These are phyloP conservation scores for Sparidentex hasta DNA, from an alignment of 2,797 vertebrate species.

Conservation along the genomic window DNA sequence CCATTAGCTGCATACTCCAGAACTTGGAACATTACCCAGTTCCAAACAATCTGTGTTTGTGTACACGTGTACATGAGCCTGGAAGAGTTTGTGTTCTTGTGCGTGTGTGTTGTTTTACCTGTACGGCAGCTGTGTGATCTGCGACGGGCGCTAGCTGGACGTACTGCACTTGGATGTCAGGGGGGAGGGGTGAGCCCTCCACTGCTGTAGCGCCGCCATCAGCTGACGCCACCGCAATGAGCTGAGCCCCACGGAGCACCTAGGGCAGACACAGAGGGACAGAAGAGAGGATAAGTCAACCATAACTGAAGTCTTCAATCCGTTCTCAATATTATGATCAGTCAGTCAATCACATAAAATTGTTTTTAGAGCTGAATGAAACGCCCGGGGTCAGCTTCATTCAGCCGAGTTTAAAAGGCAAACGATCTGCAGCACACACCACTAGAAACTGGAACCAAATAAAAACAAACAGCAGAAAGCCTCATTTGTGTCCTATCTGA, in stretches of 20 bases:
- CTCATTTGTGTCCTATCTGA: constrained; percentile 47
- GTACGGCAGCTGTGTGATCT: constrained; percentile 89
- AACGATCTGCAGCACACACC: constrained; percentile 32
- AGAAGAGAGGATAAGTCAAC: neutral
- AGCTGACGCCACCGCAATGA: constrained; percentile 96
- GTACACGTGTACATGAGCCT: constrained; percentile 14
- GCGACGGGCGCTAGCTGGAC: constrained; percentile 95
- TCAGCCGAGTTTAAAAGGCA: constrained; percentile 25
- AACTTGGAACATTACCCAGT: constrained; percentile 26
- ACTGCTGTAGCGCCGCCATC: constrained; percentile 90
- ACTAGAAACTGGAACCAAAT: constrained; percentile 43
- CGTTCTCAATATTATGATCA: neutral
- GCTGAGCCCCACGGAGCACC: constrained; percentile 96
- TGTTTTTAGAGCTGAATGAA: constrained; percentile 9
- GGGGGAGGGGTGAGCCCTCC: constrained; percentile 92
- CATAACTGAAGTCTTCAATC: neutral
- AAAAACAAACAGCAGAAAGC: constrained; percentile 53
- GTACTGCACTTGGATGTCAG: constrained; percentile 98
- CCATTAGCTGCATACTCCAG: constrained; percentile 9
- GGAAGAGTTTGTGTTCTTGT: constrained; percentile 13
- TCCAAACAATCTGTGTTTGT: constrained; percentile 36
- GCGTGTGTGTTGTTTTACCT: constrained; percentile 82
- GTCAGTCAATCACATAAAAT: neutral
- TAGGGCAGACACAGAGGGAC: constrained; percentile 61
- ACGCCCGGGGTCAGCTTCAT: neutral